Percentiles rank a stretch among this genome's conserved stretches.
Evolutionary conservation across 2,797 vertebrate species (phyloP).

Genomic region (Holocentrus rufus): DNA sequence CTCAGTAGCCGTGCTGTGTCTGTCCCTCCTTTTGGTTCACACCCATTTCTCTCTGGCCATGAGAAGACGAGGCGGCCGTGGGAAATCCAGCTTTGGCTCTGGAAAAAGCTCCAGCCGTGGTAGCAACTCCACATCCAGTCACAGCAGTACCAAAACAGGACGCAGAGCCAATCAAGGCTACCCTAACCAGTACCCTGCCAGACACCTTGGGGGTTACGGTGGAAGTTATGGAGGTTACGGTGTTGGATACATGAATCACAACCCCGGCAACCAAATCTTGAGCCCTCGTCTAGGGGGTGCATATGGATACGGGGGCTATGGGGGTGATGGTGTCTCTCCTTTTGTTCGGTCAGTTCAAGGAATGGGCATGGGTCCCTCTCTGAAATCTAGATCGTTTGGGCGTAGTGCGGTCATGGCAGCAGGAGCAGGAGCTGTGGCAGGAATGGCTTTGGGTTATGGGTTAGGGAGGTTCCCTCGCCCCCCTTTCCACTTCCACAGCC

Average conservation of each 20-base stretch:
- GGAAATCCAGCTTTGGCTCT: constrained; percentile 33
- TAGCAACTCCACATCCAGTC: constrained; percentile 31
- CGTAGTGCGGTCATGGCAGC: constrained; percentile 74
- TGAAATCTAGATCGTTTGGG: constrained; percentile 73
- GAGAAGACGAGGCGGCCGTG: constrained; percentile 18
- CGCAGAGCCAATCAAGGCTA: constrained; percentile 48
- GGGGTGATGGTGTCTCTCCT: constrained; percentile 66
- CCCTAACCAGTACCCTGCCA: too few relatives aligned
- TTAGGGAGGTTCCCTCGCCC: constrained; percentile 76
- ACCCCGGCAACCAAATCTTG: constrained; percentile 78
- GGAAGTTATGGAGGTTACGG: constrained; percentile 46
- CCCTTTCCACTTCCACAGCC: constrained; percentile 66
- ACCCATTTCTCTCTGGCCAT: constrained; percentile 43
- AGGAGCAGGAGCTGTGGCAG: constrained; percentile 69
- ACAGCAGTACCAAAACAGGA: constrained; percentile 17
- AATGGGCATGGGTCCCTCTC: constrained; percentile 67
- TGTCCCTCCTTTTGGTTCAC: constrained; percentile 48
- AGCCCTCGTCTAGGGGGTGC: constrained; percentile 77
- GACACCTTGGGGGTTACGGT: constrained; percentile 36
- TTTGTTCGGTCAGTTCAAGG: constrained; percentile 71
- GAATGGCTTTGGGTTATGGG: constrained; percentile 81
- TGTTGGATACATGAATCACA: constrained; percentile 76
- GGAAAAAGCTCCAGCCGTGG: constrained; percentile 26
- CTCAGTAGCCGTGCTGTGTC: constrained; percentile 33
- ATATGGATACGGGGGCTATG: constrained; percentile 67